These are phyloP conservation scores for Drosophila quinaria DNA, from an alignment of 2,888 invertebrate species.

Conservation along the genomic window DNA sequence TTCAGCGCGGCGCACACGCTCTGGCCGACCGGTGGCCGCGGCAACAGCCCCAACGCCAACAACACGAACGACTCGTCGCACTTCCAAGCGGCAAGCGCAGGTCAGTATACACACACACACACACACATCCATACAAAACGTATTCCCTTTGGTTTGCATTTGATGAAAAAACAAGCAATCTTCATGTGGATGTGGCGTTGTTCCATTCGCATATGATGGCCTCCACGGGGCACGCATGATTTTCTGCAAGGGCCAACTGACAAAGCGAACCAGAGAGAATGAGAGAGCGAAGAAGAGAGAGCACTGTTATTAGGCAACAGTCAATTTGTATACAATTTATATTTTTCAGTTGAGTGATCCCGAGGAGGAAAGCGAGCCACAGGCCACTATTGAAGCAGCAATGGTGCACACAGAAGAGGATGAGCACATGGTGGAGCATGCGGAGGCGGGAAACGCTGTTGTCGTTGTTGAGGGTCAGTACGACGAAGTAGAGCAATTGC, in stretches of 20 bases:
- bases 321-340: constrained; percentile 3
- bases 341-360: constrained; percentile 70
- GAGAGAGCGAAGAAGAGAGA: neutral
- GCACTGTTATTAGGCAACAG: neutral
- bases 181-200: constrained; percentile 85
- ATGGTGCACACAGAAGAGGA: constrained; percentile 52
- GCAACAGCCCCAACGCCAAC: constrained; percentile 78
- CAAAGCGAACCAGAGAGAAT: constrained; percentile 29
- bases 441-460: constrained; percentile 35
- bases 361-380: constrained; percentile 57
- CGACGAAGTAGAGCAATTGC: constrained; percentile 57
- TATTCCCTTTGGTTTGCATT: constrained; percentile 11
- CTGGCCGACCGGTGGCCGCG: constrained; percentile 86
- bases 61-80: constrained; percentile 76
- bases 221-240: constrained; percentile 71
- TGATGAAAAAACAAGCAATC: constrained; percentile 84
- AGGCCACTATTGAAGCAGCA: constrained; percentile 25
- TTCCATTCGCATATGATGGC: constrained; percentile 86
- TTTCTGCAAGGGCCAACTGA: constrained; percentile 86
- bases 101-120: constrained; percentile 65
- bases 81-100: constrained; percentile 81
- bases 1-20: constrained; percentile 87
- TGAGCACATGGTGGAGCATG: constrained; percentile 34
- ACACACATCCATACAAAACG: neutral
- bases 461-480: constrained; percentile 39